These are phyloP conservation scores for Trachelus stipa DNA, from an alignment of 2,888 invertebrate genomes.

Conservation along the genomic window DNA sequence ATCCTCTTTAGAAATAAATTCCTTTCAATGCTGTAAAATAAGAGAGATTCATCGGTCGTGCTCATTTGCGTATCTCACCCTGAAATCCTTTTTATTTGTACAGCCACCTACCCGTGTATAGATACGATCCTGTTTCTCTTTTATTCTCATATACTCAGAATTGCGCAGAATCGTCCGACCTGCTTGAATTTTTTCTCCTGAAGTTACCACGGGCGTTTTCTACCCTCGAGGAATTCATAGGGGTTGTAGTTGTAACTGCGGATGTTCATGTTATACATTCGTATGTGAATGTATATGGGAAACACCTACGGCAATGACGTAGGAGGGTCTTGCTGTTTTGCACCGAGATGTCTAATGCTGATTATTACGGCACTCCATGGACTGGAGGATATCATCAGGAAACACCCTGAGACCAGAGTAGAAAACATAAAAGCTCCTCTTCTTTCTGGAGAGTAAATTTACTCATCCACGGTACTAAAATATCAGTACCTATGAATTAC, in stretches of 20 bases:
- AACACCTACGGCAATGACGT: neutral
- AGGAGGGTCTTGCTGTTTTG: neutral
- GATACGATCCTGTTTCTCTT: neutral
- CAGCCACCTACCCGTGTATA: neutral
- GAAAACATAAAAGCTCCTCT: neutral
- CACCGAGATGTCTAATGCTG: neutral
- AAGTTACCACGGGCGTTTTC: neutral
- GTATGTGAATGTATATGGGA: neutral
- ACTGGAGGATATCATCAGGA: neutral
- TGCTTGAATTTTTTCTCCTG: neutral
- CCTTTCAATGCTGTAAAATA: neutral
- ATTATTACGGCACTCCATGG: neutral
- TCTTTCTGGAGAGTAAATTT: neutral
- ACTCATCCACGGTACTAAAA: neutral
- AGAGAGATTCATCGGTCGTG: neutral
- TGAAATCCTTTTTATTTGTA: neutral
- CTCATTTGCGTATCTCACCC: neutral
- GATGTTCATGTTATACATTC: neutral
- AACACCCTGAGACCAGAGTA: neutral
- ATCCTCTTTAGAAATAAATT: neutral
- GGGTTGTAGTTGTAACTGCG: neutral
- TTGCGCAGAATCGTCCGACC: neutral
- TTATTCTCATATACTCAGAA: neutral
- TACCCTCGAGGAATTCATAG: neutral
- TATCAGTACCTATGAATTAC: neutral